Evolutionary conservation across 2,888 invertebrate genomes (phyloP).

Genomic region (Mermis nigrescens): DNA sequence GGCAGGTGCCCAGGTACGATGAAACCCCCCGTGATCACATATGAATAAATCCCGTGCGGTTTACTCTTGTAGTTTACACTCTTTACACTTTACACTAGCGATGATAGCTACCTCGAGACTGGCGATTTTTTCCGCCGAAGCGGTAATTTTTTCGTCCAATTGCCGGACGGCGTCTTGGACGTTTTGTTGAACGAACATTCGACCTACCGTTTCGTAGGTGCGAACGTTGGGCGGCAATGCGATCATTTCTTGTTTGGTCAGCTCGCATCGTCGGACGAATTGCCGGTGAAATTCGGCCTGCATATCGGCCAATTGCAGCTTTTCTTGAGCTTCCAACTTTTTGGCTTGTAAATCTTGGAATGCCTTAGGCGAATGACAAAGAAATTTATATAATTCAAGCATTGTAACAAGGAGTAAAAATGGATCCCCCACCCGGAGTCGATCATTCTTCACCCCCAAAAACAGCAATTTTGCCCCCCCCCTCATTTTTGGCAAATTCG

Average conservation of each 20-base stretch:
- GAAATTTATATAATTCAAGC: no score
- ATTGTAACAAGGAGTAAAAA: no score
- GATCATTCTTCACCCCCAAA: no score
- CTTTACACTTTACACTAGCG: no score
- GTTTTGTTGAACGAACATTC: conserved; percentile 57
- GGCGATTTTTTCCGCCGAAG: conserved; percentile 44
- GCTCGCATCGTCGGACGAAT: conserved; percentile 48
- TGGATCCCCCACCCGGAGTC: no score
- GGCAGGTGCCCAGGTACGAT: no score
- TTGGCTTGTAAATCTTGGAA: conserved; percentile 61
- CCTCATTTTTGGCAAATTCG: no score
- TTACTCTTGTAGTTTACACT: no score
- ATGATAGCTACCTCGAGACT: conserved; percentile 47
- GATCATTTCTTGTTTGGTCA: conserved; percentile 48
- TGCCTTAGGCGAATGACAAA: conserved; percentile 42
- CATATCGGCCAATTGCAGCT: conserved; percentile 54
- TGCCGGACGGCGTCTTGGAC: conserved; percentile 46
- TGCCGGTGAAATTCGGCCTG: conserved; percentile 53
- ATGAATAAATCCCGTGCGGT: no score
- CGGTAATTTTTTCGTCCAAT: conserved; percentile 43
- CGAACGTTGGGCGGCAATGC: conserved; percentile 46
- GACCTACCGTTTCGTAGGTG: conserved; percentile 59
- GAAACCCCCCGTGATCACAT: no score
- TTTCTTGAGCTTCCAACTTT: conserved; percentile 58
- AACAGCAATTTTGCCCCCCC: no score